These are phyloP conservation scores for Ochlodes sylvanus DNA, from an alignment of 2,888 invertebrate genomes.

Conservation along the genomic window DNA sequence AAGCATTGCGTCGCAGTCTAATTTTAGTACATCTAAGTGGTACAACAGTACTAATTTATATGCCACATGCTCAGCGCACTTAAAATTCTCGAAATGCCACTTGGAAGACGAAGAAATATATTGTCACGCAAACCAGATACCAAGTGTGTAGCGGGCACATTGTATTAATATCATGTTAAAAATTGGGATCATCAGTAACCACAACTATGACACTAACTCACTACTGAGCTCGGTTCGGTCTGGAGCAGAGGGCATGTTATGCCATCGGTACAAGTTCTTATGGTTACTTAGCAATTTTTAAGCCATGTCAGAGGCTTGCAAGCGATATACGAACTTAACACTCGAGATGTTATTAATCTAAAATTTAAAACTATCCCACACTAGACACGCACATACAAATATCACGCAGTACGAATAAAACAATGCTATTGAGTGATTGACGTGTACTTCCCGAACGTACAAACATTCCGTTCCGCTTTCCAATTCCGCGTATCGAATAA, in stretches of 20 bases:
- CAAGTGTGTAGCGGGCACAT: neutral
- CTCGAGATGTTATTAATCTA: no score
- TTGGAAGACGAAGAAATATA: slow-evolving; percentile 12
- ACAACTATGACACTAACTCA: no score
- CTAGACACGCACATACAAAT: neutral
- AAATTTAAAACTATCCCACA: neutral
- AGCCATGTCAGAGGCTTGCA: no score
- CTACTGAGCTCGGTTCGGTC: no score
- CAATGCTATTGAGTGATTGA: slow-evolving; percentile 6
- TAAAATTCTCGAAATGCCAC: slow-evolving; percentile 33
- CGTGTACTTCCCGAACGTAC: slow-evolving; percentile 9
- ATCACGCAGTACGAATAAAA: neutral
- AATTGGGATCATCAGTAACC: no score
- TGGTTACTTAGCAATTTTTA: no score
- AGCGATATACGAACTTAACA: no score
- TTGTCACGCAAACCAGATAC: slow-evolving; percentile 5
- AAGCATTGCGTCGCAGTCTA: slow-evolving; percentile 17
- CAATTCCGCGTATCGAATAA: slow-evolving; percentile 22
- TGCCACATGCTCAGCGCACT: slow-evolving; percentile 27
- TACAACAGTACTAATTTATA: slow-evolving; percentile 33
- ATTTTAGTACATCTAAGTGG: slow-evolving; percentile 29
- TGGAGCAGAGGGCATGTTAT: no score
- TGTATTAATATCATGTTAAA: neutral
- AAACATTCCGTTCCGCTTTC: slow-evolving; percentile 31
- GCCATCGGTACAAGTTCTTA: no score